These are phyloP conservation scores for Pocillopora verrucosa DNA, from an alignment of 64 coral and sea anemone species.

Conservation along the genomic window DNA sequence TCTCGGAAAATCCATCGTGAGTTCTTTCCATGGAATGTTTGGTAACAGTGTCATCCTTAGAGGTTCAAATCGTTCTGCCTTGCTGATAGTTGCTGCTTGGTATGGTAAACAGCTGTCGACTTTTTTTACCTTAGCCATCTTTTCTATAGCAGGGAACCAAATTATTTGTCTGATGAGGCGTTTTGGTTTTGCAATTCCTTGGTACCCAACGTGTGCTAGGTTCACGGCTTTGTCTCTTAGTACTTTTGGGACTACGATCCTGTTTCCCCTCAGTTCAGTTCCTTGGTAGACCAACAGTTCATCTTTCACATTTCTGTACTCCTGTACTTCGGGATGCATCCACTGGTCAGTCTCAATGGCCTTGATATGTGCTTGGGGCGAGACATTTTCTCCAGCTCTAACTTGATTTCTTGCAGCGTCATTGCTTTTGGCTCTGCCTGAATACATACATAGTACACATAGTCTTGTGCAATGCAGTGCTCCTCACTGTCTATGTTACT, in stretches of 20 bases:
- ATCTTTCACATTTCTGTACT: conserved; percentile 13
- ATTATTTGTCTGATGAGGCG: conserved; percentile 10
- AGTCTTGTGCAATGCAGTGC: conserved; percentile 37
- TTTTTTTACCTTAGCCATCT: too few relatives aligned
- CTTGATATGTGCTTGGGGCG: conserved; percentile 13
- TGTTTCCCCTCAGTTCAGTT: conserved; percentile 5
- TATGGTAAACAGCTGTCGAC: conserved; percentile 14
- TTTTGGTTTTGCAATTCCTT: conserved; percentile 36
- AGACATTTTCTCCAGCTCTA: conserved; percentile 12
- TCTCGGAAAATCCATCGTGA: not conserved
- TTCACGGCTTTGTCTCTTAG: conserved; percentile 20
- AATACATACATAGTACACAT: conserved; percentile 46
- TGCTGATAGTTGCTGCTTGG: conserved; percentile 21
- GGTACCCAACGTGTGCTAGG: conserved; percentile 40
- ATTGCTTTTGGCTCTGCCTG: conserved; percentile 55
- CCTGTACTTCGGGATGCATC: conserved; percentile 1
- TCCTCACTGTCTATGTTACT: not conserved
- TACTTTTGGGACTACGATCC: conserved; percentile 2
- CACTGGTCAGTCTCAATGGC: conserved; percentile 29
- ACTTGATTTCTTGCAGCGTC: conserved; percentile 46
- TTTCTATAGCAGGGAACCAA: not conserved
- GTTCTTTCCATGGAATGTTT: conserved; percentile 8
- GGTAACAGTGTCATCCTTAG: conserved; percentile 23
- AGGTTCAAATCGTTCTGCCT: conserved; percentile 1
- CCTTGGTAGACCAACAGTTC: conserved; percentile 18